A percentile compares a stretch with the other conserved stretches of the same genome.
Evolutionary conservation across 1,140 invertebrate species (phyloP).

Genomic region (Zaprionus lachaisei): DNA sequence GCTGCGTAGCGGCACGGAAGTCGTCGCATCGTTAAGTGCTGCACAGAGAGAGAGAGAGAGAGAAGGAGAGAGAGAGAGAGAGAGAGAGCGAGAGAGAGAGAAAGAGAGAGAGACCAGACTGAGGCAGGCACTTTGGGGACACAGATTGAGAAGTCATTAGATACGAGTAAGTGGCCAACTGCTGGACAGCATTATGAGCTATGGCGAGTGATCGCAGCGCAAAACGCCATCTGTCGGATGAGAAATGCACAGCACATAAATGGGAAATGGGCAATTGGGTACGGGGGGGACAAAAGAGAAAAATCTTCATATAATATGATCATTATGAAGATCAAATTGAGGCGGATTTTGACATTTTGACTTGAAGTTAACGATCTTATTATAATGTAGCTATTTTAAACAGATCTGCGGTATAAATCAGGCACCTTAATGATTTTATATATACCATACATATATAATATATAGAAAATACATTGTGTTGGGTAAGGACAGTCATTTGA

Average conservation of each 20-base stretch:
- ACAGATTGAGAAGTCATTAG: slow-evolving; percentile 80
- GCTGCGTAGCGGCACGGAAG: slow-evolving; percentile 46
- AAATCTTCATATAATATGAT: slow-evolving; percentile 5
- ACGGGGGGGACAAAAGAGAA: background rate
- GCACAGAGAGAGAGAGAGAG: slow-evolving; percentile 27
- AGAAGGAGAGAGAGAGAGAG: background rate
- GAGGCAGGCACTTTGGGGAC: slow-evolving; percentile 62
- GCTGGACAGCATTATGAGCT: slow-evolving; percentile 68
- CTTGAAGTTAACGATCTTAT: background rate
- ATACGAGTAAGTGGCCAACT: slow-evolving; percentile 50
- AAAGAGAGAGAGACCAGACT: background rate
- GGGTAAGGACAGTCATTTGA: no score
- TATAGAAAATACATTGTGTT: no score
- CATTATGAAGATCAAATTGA: slow-evolving; percentile 4
- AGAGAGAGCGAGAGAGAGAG: background rate
- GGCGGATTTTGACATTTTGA: background rate
- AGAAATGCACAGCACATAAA: background rate
- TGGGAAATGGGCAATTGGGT: background rate
- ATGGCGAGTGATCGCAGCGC: slow-evolving; percentile 30
- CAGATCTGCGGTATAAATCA: background rate
- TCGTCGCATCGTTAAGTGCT: slow-evolving; percentile 39
- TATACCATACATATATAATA: no score
- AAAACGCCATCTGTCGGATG: slow-evolving; percentile 4
- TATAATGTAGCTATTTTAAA: background rate
- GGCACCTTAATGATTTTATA: no score